Evolutionary conservation across 1,140 invertebrate species (phyloP), one percentile per base, ranked within the genome.

Genomic region (Marisa cornuarietis): DNA sequence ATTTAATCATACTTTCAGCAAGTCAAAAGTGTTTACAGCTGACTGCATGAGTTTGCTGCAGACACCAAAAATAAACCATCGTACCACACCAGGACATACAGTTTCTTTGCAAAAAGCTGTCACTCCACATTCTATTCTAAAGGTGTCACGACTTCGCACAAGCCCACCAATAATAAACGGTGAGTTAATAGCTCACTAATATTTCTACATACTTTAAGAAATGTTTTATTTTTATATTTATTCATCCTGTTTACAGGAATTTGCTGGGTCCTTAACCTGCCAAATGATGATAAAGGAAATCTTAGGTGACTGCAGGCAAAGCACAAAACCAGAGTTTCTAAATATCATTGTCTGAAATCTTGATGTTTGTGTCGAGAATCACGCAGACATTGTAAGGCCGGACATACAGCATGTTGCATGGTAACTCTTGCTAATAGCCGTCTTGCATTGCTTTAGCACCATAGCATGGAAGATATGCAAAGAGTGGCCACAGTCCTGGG

Each of bases 41-140:
- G 85, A 85, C 69, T 83, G 83, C 42, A 62, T 86, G 79, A 81
- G 84, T 3, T 54, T 90, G 69, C 76, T 90, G 42, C 82, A 88
- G 76, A 89, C 88, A 18, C 88, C 88, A 6, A 83, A 84, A 24
- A 80, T 89, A 10, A 78, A 83, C 68, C 82, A 87, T 71, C 84
- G 84, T 24, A 83, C 87, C 9, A 58, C 76, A 5, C 79, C 76
- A 49, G 78, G 61, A n/a, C 68, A 68, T 13, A 79, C 61, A 49
- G 6, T 42, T 42, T 85, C 72, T 58, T 71, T 68, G 91, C 93
- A 78, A 0, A 71, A 66, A 49, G 77, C 78, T n/a, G 74, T 79
- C 58, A 88, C 86, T 20, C 86, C 87, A 16, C 86, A 88, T 81
- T 88, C 86, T n/a, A 88, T 88, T 49, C 77, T 88, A 31, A 88